Evolutionary conservation across 2,797 vertebrate genomes (phyloP), one percentile per base, ranked within the genome.

Genomic region (Alfaro cultratus): DNA sequence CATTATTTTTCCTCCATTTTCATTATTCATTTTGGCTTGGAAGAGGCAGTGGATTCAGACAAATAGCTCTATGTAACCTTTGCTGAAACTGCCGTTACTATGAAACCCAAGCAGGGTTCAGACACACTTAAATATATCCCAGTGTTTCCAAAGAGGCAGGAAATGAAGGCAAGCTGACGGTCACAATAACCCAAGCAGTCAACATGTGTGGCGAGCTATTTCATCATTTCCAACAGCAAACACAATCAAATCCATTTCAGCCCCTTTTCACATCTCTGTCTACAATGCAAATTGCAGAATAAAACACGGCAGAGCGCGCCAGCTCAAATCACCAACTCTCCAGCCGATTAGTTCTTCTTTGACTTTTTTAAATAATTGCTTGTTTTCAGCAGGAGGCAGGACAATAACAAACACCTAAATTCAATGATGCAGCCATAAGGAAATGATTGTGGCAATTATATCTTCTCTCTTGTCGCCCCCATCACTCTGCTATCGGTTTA

Each of bases 211-310:
- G 46, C 49, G 83, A 85, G 82, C 80, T 79, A 73, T 91, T 93
- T 88, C 77, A 83, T 89, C 78, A 76, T 80, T 75, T 80, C 81
- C 73, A 81, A 87, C 88, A 88, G 75, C 81, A 80, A 68, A 76
- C 75, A 85, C 85, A 89, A 85, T 91, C 87, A 88, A 90, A 88
- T 88, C 85, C 87, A 86, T 91, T 89, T 84, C 79, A 71, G 82
- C 55, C 68, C 70, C 68, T 81, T 83, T 90, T 80, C 81, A 87
- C 60, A 72, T 70, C 78, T 75, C 82, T 85, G 82, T 86, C 81
- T 74, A 70, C 77, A 84, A 87, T 76, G 84, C 81, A 89, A 86
- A 89, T 68, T 41, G 86, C 73, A 70, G 73, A 87, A 90, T 81
- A 80, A 89, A 91, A 87, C 81, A 83, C 46, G 23, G 49, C 15